Evolutionary conservation across 2,797 vertebrate species (phyloP).

Genomic region (Alectoris magna): DNA sequence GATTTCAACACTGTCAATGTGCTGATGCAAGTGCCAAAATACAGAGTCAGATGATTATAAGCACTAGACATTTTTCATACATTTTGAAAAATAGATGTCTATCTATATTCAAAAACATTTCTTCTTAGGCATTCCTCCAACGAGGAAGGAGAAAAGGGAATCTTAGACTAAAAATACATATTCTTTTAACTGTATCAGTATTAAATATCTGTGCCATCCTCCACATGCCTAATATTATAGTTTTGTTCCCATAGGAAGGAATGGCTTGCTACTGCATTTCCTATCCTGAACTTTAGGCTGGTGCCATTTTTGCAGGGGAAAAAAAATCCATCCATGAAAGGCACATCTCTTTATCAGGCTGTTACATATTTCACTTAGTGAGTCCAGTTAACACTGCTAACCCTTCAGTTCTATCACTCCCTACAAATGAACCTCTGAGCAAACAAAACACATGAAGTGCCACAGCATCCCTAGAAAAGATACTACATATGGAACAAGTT

Average conservation of each 20-base stretch:
- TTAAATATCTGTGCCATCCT: neutral
- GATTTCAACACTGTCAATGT: neutral
- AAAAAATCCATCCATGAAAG: neutral
- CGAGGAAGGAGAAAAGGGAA: neutral
- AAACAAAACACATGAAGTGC: neutral
- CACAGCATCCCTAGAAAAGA: neutral
- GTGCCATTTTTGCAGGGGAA: neutral
- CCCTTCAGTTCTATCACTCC: neutral
- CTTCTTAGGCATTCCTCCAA: neutral
- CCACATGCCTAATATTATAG: neutral
- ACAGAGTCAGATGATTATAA: neutral
- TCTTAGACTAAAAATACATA: neutral
- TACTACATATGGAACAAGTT: neutral
- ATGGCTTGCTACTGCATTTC: neutral
- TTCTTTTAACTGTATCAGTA: neutral
- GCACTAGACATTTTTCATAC: neutral
- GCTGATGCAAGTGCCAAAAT: neutral
- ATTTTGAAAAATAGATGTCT: neutral
- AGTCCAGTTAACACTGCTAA: neutral
- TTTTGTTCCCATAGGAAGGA: neutral
- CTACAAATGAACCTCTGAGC: neutral
- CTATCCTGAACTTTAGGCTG: neutral
- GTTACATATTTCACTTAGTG: neutral
- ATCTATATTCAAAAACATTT: neutral
- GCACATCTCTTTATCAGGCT: neutral